Percentiles rank a stretch among this genome's conserved stretches.
Evolutionary conservation across 1,140 invertebrate species (phyloP).

Genomic region (Maconellicoccus hirsutus): DNA sequence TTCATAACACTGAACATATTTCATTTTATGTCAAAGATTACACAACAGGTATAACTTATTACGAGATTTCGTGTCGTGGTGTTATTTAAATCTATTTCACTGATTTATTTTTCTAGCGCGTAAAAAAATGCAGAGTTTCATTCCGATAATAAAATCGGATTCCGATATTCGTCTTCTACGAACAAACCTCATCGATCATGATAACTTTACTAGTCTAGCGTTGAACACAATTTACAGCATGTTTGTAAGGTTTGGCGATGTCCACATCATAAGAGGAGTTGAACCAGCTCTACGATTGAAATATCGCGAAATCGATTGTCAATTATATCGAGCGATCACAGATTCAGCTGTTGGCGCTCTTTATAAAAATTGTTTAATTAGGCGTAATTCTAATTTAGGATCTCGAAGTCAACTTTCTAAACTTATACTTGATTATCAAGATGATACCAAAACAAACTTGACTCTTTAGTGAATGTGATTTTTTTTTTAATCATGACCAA

Average conservation of each 20-base stretch:
- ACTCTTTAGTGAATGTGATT: background rate
- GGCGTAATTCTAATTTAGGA: constrained; percentile 29
- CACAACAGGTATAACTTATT: constrained; percentile 43
- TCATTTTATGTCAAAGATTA: constrained; percentile 77
- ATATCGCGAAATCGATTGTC: constrained; percentile 25
- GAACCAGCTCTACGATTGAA: constrained; percentile 48
- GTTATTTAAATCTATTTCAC: background rate
- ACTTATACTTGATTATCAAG: constrained; percentile 29
- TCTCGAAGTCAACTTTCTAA: constrained; percentile 30
- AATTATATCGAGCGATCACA: constrained; percentile 1
- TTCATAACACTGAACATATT: constrained; percentile 53
- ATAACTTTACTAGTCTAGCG: constrained; percentile 25
- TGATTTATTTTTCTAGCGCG: constrained; percentile 33
- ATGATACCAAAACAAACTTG: background rate
- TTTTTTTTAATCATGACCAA: background rate
- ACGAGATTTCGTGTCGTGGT: background rate
- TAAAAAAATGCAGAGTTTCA: constrained; percentile 42
- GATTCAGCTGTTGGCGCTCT: constrained; percentile 22
- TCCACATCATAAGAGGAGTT: constrained; percentile 56
- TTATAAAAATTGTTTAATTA: constrained; percentile 25
- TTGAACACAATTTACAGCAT: constrained; percentile 46
- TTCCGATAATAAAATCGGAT: constrained; percentile 50
- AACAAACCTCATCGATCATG: background rate
- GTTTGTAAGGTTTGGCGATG: constrained; percentile 45
- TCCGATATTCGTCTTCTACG: constrained; percentile 42